phyloP scores from a whole-genome alignment of 2,797 vertebrate genomes.

The Pampus argenteus region DNA sequence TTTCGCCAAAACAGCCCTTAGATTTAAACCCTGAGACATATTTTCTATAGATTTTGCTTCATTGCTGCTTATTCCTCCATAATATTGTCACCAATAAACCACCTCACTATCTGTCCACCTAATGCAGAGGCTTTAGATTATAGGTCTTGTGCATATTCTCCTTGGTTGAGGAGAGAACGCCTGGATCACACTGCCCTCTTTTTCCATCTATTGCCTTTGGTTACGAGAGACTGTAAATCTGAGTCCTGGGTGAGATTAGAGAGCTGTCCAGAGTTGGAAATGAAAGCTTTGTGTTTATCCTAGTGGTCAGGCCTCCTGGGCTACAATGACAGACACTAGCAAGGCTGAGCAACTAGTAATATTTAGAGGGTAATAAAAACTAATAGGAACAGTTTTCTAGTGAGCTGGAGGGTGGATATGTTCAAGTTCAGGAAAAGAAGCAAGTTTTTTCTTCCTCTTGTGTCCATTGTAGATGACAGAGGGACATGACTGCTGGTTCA shows the following conservation, averaged over 20 bases:
- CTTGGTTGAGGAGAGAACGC: conserved; percentile 29
- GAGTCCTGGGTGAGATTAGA: conserved; percentile 64
- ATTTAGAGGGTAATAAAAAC: conserved; percentile 69
- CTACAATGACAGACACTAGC: conserved; percentile 35
- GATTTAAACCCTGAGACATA: conserved; percentile 28
- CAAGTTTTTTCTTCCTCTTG: background rate
- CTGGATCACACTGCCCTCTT: conserved; percentile 23
- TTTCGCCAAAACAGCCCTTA: conserved; percentile 11
- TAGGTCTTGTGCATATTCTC: conserved; percentile 55
- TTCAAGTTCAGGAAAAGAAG: conserved; percentile 2
- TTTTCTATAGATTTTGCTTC: conserved; percentile 41
- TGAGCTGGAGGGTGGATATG: background rate
- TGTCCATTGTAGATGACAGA: conserved; percentile 6
- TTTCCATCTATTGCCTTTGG: conserved; percentile 52
- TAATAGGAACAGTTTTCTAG: conserved; percentile 25
- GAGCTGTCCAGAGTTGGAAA: conserved; percentile 66
- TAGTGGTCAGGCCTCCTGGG: conserved; percentile 47
- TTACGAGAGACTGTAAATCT: conserved; percentile 70
- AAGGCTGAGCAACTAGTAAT: conserved; percentile 29
- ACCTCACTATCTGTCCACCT: conserved; percentile 27
- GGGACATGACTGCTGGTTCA: background rate
- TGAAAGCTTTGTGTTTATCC: conserved; percentile 66
- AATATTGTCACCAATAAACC: conserved; percentile 45
- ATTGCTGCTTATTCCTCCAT: conserved; percentile 36
- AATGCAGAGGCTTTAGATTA: conserved; percentile 42